Evolutionary conservation across 2,113 vertebrate genomes (phyloP).

Genomic region (Macrotis lagotis): DNA sequence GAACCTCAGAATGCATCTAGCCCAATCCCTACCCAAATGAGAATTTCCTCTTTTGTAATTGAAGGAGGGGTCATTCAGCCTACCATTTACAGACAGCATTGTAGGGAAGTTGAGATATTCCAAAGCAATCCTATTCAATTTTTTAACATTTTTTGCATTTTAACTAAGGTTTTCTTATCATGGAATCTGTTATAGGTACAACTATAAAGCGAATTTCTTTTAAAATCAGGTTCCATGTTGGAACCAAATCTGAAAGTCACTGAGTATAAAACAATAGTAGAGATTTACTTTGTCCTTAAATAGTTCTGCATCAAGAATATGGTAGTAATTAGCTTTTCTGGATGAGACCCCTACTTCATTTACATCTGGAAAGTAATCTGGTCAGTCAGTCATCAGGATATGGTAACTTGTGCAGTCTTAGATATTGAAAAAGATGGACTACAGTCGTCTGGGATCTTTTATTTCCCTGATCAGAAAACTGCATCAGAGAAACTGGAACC

Average conservation of each 20-base stretch:
- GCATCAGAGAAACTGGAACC: background rate
- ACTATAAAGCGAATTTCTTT: background rate
- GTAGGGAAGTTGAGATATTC: background rate
- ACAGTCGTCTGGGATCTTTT: background rate
- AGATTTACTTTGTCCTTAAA: no score
- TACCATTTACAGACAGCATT: background rate
- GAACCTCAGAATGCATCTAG: background rate
- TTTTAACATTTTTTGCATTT: background rate
- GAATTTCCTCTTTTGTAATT: background rate
- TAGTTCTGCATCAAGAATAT: background rate
- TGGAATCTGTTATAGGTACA: background rate
- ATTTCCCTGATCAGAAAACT: background rate
- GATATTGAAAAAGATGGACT: background rate
- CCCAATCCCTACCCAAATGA: background rate
- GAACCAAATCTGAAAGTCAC: background rate
- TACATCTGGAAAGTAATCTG: background rate
- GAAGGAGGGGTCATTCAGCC: no score
- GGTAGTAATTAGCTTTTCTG: background rate
- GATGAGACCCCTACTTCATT: background rate
- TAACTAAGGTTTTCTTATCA: background rate
- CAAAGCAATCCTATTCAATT: background rate
- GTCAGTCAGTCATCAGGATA: background rate
- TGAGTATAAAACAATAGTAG: no score
- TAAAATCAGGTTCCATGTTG: background rate
- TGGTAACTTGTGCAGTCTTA: background rate